Conservation (phyloP, 2,113 vertebrate genomes). For the Lepidothrix coronata region DNA sequence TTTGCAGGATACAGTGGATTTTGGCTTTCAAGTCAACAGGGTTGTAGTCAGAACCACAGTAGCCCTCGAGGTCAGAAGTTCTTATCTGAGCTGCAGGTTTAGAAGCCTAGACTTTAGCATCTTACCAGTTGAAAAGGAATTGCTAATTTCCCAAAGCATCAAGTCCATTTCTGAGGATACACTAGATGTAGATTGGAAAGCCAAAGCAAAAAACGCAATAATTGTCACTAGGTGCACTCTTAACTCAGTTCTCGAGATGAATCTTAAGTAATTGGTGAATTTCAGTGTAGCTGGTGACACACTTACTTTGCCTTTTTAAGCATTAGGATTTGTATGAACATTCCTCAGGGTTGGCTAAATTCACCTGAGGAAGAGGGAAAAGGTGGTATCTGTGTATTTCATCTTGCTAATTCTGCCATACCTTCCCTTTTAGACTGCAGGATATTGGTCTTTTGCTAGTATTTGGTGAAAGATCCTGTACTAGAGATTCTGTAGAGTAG, state of each 20-base stretch:
- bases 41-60: background rate
- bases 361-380: background rate
- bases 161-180: background rate
- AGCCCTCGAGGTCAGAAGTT: background rate
- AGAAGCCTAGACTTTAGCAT: background rate
- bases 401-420: background rate
- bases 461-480: background rate
- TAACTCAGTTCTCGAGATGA: background rate
- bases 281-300: background rate
- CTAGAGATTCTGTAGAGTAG: background rate
- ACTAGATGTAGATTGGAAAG: background rate
- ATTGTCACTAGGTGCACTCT: background rate
- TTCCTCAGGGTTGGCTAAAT: background rate
- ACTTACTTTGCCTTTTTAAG: background rate
- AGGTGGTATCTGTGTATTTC: background rate
- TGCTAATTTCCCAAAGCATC: background rate
- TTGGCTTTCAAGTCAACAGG: background rate
- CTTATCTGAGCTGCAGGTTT: background rate
- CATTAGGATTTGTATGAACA: background rate
- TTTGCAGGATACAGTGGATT: background rate
- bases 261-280: background rate
- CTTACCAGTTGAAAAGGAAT: background rate
- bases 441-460: background rate
- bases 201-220: conserved; percentile 36
- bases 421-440: background rate